Evolutionary conservation across 2,888 invertebrate genomes (phyloP).

Genomic region (Timema podura): DNA sequence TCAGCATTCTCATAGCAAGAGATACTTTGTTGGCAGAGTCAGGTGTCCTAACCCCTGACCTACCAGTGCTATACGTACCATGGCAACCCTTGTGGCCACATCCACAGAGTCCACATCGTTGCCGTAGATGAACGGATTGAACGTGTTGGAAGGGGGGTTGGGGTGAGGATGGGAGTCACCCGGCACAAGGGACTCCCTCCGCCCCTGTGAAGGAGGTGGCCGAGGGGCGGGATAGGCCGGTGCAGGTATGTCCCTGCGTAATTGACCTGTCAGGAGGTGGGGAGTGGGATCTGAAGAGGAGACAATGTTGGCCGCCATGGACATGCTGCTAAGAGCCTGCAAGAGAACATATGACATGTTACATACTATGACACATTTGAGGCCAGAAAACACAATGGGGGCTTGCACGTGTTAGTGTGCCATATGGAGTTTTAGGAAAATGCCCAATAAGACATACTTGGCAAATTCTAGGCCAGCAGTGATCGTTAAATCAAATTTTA

Average conservation of each 20-base stretch:
- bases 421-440: no score
- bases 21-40: no score
- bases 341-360: no score
- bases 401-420: no score
- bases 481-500: no score
- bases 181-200: conserved; percentile 12
- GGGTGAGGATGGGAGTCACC: conserved; percentile 21
- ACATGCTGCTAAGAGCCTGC: conserved; percentile 77
- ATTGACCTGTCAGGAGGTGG: conserved; percentile 51
- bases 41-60: not conserved
- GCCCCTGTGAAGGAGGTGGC: not conserved
- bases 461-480: no score
- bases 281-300: conserved; percentile 38
- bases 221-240: not conserved
- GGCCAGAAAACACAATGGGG: no score
- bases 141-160: conserved; percentile 38
- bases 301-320: conserved; percentile 39
- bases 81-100: conserved; percentile 94
- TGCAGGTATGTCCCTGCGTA: not conserved
- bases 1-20: no score
- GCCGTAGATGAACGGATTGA: conserved; percentile 88
- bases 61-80: conserved; percentile 57
- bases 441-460: no score
- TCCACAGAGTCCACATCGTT: conserved; percentile 98
- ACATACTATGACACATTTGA: no score